Base-by-base conservation (phyloP, 2,888 invertebrate species). In the Sminthurinus aureus region DNA sequence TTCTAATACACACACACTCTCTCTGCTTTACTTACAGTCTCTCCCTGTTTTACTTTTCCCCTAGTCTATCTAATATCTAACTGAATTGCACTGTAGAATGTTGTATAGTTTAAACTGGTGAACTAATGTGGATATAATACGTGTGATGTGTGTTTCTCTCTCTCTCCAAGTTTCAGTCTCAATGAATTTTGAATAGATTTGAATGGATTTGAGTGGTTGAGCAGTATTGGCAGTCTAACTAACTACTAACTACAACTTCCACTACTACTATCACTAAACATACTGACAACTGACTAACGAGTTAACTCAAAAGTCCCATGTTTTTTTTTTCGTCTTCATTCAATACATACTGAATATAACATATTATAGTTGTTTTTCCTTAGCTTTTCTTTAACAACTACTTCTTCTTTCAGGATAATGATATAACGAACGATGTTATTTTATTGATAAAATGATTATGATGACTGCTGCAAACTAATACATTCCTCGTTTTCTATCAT, bases 1-100 rank as follows among this genome's bases (percentile, higher is more conserved):
- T 38, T 38, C 38, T 4, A 64, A n/a, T 64, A 64, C 64, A 64
- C 22, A 66, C 66, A 66, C 66, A 66, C 66, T 66, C n/a, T 67
- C 20, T 67, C 67, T 11, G n/a, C 67, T 11, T 67, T 22, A n/a
- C 22, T 20, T 20, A 6, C 38, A 38, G 38, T 38, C 38, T 38
- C 38, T 38, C 38, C 38, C 38, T 67, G 20, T n/a, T 67, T 67
- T 67, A 67, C 22, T 11, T n/a, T 67, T n/a, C 22, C n/a, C n/a
- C 67, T 67, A 20, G 67, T 20, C 22, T 67, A 20, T 67, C 67
- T 67, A 67, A 67, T 67, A 20, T 15, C 67, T 67, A 67, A 67
- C 22, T 67, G 67, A 22, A 6, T 20, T 67, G n/a, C 20, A 67
- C 22, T 11, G n/a, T 64, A 2, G n/a, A 64, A 64, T 67, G 22